Evolutionary conservation across 2,113 vertebrate genomes (phyloP).

Genomic region (Brachyistius frenatus): DNA sequence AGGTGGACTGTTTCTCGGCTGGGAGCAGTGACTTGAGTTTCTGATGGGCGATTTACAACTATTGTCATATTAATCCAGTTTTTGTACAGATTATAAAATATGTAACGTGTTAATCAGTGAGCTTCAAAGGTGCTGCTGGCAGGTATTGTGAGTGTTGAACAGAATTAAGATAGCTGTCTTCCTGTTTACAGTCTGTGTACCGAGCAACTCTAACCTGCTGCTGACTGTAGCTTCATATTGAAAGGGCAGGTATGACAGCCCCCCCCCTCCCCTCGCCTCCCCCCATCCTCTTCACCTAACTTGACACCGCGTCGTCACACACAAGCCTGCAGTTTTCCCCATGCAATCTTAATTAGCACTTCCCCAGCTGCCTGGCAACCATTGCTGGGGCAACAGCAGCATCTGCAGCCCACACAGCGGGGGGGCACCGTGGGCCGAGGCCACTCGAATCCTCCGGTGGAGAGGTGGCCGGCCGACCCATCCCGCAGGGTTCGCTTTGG

Average conservation of each 20-base stretch:
- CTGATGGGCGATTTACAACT: too few relatives aligned
- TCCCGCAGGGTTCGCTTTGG: slow-evolving; percentile 1
- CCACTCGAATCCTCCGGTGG: not conserved
- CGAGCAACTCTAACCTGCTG: not conserved
- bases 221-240: not conserved
- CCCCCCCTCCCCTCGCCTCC: not conserved
- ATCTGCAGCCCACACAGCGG: slow-evolving; percentile 43
- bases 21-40: too few relatives aligned
- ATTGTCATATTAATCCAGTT: too few relatives aligned
- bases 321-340: slow-evolving; percentile 42
- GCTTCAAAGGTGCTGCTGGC: too few relatives aligned
- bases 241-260: not conserved
- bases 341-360: slow-evolving; percentile 71
- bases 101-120: too few relatives aligned
- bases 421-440: slow-evolving; percentile 17
- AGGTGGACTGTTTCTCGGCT: too few relatives aligned
- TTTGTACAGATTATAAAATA: too few relatives aligned
- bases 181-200: not conserved
- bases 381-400: slow-evolving; percentile 69
- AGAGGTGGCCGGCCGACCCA: not conserved
- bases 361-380: slow-evolving; percentile 80
- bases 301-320: not conserved
- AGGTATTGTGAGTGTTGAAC: too few relatives aligned
- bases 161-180: too few relatives aligned
- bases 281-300: not conserved